These are phyloP conservation scores for Otus scops DNA, from an alignment of 2,797 vertebrate genomes.

Conservation along the genomic window DNA sequence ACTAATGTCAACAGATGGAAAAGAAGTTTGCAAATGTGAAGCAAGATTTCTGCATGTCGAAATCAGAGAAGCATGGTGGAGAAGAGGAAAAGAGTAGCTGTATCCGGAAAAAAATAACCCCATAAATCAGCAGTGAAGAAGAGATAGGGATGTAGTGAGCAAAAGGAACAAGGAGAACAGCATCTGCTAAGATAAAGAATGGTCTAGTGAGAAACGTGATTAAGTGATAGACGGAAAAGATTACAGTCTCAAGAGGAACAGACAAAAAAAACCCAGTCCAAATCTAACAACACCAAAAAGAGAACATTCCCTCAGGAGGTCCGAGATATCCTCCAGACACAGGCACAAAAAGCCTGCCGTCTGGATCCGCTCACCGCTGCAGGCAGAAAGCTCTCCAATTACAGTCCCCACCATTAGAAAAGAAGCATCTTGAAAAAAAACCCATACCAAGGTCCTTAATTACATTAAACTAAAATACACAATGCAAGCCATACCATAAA, in stretches of 20 bases:
- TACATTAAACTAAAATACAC: neutral
- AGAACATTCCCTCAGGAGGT: conserved; percentile 7
- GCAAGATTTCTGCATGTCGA: neutral
- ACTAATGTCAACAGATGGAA: neutral
- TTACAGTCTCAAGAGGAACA: neutral
- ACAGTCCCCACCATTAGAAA: neutral
- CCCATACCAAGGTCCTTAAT: neutral
- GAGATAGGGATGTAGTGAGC: neutral
- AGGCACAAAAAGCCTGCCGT: neutral
- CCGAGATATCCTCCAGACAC: neutral
- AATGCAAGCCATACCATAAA: neutral
- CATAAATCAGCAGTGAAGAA: neutral
- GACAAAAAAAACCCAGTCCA: neutral
- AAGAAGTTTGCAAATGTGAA: neutral
- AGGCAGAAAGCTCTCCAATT: conserved; percentile 31
- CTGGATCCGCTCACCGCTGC: neutral
- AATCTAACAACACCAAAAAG: neutral
- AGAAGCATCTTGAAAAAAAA: neutral
- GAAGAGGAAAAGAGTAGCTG: neutral
- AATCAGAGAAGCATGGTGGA: neutral
- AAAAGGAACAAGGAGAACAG: neutral
- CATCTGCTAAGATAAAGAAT: neutral
- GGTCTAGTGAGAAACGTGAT: neutral
- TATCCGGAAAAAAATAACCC: neutral
- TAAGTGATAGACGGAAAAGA: neutral